Evolutionary conservation across 2,888 invertebrate species (phyloP).

Genomic region (Drosophila maculinotata): DNA sequence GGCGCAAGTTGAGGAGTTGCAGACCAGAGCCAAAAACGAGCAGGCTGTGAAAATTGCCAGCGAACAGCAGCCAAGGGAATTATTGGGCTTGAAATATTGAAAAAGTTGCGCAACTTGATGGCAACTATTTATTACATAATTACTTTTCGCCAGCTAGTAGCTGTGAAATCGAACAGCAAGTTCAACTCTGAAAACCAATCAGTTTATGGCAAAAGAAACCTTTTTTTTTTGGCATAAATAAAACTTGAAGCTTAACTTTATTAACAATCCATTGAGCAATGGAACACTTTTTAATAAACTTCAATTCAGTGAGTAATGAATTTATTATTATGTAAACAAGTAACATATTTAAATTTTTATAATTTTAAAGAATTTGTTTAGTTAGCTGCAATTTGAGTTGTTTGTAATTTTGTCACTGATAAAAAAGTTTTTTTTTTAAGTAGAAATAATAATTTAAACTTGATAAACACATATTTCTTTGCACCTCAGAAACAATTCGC

Average conservation of each 20-base stretch:
- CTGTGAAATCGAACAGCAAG: constrained; percentile 18
- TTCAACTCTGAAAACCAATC: constrained; percentile 17
- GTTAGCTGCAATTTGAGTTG: too few species aligned
- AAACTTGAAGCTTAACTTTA: too few species aligned
- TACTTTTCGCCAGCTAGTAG: constrained; percentile 42
- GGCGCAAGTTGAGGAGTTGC: constrained; percentile 27
- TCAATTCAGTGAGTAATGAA: neutral
- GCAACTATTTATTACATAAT: constrained; percentile 45
- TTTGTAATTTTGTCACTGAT: too few species aligned
- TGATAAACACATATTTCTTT: neutral
- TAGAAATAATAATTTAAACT: too few species aligned
- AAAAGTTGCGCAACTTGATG: constrained; percentile 50
- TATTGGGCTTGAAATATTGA: constrained; percentile 62
- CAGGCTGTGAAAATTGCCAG: constrained; percentile 27
- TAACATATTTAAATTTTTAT: neutral
- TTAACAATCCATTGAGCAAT: too few species aligned
- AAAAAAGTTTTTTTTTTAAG: too few species aligned
- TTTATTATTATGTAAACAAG: neutral
- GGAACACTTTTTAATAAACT: neutral
- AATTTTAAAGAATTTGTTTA: too few species aligned
- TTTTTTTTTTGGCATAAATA: neutral
- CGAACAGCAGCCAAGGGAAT: too few species aligned
- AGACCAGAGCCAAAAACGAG: too few species aligned
- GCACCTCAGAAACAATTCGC: constrained; percentile 17
- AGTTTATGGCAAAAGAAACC: constrained; percentile 17